phyloP scores from a whole-genome alignment of 2,113 vertebrate species.

The Crotalus horridus region DNA sequence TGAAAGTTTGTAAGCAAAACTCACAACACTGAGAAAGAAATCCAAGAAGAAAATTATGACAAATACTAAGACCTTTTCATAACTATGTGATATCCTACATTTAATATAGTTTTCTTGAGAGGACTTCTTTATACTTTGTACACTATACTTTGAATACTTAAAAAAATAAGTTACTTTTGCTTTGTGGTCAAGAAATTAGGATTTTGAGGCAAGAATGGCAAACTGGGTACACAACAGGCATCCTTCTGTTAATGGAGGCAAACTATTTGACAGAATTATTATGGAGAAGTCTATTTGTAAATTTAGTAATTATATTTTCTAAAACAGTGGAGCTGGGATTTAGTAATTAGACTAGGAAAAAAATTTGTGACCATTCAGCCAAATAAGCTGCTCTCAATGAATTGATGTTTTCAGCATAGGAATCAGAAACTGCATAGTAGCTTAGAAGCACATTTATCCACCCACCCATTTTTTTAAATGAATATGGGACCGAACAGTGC shows the following conservation, averaged over 20 bases:
- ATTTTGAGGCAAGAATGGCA: not conserved
- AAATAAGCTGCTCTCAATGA: not conserved
- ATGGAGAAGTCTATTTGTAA: not conserved
- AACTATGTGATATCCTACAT: not conserved
- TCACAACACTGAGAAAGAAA: constrained; percentile 19
- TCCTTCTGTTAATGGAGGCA: not conserved
- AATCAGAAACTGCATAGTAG: not conserved
- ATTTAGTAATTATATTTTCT: not conserved
- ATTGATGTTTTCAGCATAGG: fast-evolving
- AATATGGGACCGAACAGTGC: not conserved
- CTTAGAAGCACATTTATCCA: not conserved
- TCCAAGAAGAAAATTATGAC: not conserved
- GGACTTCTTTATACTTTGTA: not conserved
- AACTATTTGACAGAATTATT: not conserved
- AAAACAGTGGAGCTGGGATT: not conserved
- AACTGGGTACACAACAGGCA: not conserved
- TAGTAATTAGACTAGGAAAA: not conserved
- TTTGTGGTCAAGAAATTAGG: not conserved
- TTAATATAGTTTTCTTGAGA: not conserved
- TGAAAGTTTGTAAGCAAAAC: constrained; percentile 26
- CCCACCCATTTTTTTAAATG: not conserved
- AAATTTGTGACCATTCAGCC: constrained; percentile 3
- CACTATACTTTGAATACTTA: not conserved
- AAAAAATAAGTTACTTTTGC: not conserved
- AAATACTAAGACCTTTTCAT: not conserved